Evolutionary conservation across 2,888 invertebrate species (phyloP).

Genomic region (Nomada goodeniana): DNA sequence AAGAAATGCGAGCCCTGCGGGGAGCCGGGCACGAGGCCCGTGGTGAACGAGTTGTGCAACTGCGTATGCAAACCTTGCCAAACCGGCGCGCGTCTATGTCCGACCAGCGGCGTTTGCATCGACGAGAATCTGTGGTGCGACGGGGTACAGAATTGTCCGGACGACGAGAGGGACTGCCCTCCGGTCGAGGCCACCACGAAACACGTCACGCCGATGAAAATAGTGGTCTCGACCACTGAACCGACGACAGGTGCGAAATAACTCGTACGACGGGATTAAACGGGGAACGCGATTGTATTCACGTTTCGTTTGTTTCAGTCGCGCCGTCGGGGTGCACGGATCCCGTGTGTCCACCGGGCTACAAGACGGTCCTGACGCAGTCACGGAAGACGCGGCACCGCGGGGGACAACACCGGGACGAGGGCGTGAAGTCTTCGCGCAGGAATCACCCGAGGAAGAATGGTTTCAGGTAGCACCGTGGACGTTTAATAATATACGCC

Average conservation of each 20-base stretch:
- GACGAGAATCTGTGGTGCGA: slow-evolving; percentile 91
- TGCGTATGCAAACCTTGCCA: slow-evolving; percentile 92
- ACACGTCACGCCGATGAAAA: slow-evolving; percentile 2
- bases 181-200: slow-evolving; percentile 62
- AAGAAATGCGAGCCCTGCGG: slow-evolving; percentile 89
- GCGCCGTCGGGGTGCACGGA: slow-evolving; percentile 43
- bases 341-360: slow-evolving; percentile 85
- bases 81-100: slow-evolving; percentile 88
- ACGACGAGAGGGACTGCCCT: slow-evolving; percentile 90
- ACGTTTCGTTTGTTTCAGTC: slow-evolving; percentile 37
- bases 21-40: slow-evolving; percentile 86
- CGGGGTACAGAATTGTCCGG: slow-evolving; percentile 92
- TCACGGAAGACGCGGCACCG: not conserved
- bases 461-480: slow-evolving; percentile 78
- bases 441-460: slow-evolving; percentile 23
- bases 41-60: slow-evolving; percentile 87
- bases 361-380: slow-evolving; percentile 83
- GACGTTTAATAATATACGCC: not conserved
- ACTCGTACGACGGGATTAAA: not conserved
- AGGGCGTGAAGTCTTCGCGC: slow-evolving; percentile 30
- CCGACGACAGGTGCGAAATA: slow-evolving; percentile 21
- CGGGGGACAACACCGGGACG: slow-evolving; percentile 7
- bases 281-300: not conserved
- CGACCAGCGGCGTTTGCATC: slow-evolving; percentile 91
- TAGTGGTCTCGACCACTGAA: slow-evolving; percentile 21